Evolutionary conservation across 2,113 vertebrate species (phyloP).

Genomic region (Ornithorhynchus anatinus): DNA sequence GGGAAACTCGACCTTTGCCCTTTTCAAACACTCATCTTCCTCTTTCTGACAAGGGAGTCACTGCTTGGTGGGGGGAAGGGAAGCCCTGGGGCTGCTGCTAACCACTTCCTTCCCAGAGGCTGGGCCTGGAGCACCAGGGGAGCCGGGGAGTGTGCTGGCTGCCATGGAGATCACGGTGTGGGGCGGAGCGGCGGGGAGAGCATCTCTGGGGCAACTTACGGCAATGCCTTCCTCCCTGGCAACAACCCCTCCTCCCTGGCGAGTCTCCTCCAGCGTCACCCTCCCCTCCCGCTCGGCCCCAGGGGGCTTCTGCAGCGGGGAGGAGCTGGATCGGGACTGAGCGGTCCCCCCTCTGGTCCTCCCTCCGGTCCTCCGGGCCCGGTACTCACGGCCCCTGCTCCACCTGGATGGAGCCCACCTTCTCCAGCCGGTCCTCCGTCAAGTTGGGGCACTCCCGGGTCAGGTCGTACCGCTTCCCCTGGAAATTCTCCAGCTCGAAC

Average conservation of each 20-base stretch:
- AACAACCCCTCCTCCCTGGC: not conserved
- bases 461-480: constrained; percentile 81
- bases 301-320: fast-evolving
- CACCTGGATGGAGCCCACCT: constrained; percentile 86
- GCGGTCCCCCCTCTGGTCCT: fast-evolving
- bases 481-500: constrained; percentile 85
- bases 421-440: constrained; percentile 79
- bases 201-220: no score
- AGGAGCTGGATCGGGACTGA: no score
- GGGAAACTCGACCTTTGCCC: no score
- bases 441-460: constrained; percentile 82
- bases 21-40: no score
- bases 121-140: no score
- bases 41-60: no score
- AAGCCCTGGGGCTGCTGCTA: no score
- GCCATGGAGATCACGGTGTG: no score
- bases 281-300: not conserved
- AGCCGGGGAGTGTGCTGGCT: no score
- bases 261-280: fast-evolving
- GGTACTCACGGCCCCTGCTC: constrained; percentile 83
- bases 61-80: no score
- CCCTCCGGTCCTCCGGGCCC: fast-evolving
- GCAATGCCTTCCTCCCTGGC: not conserved
- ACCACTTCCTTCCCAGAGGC: no score
- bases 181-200: no score